Percentiles rank a stretch among this genome's conserved stretches.
phyloP scores from a whole-genome alignment of 2,888 invertebrate species.

The Caradrina clavipalpis region DNA sequence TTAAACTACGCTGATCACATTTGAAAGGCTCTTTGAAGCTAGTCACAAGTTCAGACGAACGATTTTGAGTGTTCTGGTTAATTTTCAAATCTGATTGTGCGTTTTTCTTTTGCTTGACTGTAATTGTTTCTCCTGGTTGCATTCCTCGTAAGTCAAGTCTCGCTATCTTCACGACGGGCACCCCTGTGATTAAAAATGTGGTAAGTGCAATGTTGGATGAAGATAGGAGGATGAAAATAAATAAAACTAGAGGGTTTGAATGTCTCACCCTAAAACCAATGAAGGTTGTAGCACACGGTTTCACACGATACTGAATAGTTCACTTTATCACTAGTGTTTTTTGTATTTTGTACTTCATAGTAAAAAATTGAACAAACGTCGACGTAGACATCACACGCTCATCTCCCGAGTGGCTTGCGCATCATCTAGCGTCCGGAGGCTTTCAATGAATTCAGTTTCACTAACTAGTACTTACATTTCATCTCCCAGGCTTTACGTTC shows the following conservation, averaged over 20 bases:
- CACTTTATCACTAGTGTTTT: no score
- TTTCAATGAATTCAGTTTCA: no score
- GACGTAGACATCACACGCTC: no score
- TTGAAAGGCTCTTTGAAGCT: not conserved
- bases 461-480: not conserved
- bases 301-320: no score
- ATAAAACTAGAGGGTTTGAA: no score
- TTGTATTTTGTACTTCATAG: no score
- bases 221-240: no score
- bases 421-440: not conserved
- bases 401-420: not conserved
- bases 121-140: not conserved
- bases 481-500: conserved; percentile 27
- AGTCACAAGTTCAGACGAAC: not conserved
- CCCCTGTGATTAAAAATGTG: not conserved
- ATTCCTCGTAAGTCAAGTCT: not conserved
- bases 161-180: not conserved
- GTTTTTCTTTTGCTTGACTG: not conserved
- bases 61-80: not conserved
- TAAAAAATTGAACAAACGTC: no score
- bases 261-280: no score
- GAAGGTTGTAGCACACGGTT: no score
- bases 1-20: not conserved
- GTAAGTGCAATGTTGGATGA: not conserved
- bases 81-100: not conserved